phyloP scores from a whole-genome alignment of 2,797 vertebrate species.

The Trachurus trachurus region DNA sequence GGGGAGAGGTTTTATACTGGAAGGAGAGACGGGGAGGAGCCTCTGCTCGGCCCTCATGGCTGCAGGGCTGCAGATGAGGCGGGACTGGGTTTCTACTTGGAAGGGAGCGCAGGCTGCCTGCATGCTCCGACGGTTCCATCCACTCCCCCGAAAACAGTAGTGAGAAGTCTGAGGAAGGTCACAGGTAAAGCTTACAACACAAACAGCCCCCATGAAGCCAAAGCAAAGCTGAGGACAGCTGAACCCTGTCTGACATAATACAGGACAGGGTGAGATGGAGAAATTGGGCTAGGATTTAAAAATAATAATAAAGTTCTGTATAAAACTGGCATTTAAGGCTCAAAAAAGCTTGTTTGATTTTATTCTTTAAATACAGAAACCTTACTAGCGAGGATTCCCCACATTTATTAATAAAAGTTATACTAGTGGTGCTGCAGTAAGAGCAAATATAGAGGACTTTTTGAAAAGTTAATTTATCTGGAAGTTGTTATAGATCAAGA shows the following conservation, averaged over 20 bases:
- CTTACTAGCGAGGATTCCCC: not conserved
- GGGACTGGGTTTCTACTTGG: conserved; percentile 41
- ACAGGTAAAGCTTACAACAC: not conserved
- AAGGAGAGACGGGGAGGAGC: conserved; percentile 69
- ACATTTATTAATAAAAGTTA: not conserved
- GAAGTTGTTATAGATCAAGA: not conserved
- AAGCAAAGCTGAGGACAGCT: not conserved
- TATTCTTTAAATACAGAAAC: not conserved
- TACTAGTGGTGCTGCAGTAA: not conserved
- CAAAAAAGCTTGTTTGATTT: not conserved
- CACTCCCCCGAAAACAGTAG: conserved; percentile 56
- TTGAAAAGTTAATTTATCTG: not conserved
- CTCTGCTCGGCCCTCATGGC: conserved; percentile 23
- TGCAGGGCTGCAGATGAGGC: conserved; percentile 24
- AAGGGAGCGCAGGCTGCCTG: conserved; percentile 5
- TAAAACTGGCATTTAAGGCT: accelerated
- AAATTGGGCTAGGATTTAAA: not conserved
- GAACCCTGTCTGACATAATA: not conserved
- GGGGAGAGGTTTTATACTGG: conserved; percentile 79
- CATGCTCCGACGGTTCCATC: conserved; percentile 30
- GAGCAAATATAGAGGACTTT: not conserved
- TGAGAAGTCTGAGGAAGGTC: conserved; percentile 47
- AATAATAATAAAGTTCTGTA: not conserved
- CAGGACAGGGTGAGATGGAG: not conserved
- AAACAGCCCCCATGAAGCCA: conserved; percentile 13